Conservation (phyloP, 2,888 invertebrate species). For the Drosophila kanekoi region DNA sequence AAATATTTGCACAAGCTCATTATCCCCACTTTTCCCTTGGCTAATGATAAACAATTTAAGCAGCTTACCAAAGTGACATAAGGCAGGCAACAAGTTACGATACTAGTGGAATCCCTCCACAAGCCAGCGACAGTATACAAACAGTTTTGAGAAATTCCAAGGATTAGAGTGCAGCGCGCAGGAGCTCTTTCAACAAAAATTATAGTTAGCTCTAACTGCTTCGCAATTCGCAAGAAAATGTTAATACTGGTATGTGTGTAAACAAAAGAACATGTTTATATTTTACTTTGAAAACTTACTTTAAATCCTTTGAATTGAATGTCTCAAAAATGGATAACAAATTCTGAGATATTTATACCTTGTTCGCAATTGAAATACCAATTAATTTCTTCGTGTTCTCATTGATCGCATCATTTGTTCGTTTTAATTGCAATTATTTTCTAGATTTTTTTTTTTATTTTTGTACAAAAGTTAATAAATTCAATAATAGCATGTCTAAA, state of each 20-base stretch:
- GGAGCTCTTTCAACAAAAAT: no score
- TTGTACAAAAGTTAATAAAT: slow-evolving; percentile 69
- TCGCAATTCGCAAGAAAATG: no score
- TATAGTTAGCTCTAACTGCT: no score
- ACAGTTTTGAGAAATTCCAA: background rate
- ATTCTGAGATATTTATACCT: background rate
- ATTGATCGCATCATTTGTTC: slow-evolving; percentile 28
- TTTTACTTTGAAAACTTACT: no score
- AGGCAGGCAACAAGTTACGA: background rate
- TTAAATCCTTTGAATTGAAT: no score
- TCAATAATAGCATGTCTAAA: slow-evolving; percentile 60
- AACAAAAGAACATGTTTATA: no score
- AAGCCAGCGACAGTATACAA: background rate
- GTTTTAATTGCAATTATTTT: slow-evolving; percentile 29
- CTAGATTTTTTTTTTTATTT: slow-evolving; percentile 55
- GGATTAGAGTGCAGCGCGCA: background rate
- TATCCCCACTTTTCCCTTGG: no score
- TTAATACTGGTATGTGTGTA: no score
- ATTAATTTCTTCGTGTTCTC: slow-evolving; percentile 18
- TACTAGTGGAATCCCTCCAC: background rate
- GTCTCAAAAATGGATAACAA: no score
- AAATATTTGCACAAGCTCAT: no score
- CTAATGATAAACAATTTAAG: no score
- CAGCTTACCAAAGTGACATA: background rate
- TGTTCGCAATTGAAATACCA: background rate